Conservation (phyloP, 2,797 vertebrate species). For the Lates japonicus region DNA sequence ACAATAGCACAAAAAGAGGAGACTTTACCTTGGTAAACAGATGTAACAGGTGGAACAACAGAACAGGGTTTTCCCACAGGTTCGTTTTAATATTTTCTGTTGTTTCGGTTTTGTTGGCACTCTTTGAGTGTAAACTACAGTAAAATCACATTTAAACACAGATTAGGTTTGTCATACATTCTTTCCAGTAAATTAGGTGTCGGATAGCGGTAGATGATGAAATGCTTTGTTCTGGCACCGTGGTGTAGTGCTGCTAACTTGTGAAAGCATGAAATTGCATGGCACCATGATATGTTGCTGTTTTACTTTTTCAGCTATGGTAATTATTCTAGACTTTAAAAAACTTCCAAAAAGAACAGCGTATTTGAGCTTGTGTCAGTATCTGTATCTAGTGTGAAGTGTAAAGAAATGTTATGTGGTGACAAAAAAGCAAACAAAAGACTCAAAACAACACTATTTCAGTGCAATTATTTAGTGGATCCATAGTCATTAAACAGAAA, state of each 20-base stretch:
- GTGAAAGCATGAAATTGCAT: constrained; percentile 49
- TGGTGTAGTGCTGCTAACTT: constrained; percentile 39
- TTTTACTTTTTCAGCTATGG: constrained; percentile 27
- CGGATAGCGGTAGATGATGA: constrained; percentile 40
- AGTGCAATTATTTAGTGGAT: background rate
- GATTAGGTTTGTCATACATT: constrained; percentile 34
- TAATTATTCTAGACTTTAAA: constrained; percentile 19
- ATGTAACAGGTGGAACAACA: constrained; percentile 32
- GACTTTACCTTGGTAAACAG: constrained; percentile 26
- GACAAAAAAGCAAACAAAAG: background rate
- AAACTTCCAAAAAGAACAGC: background rate
- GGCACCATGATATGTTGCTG: constrained; percentile 37
- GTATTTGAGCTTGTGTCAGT: background rate
- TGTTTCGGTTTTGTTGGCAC: constrained; percentile 8
- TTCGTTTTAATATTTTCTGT: constrained; percentile 18
- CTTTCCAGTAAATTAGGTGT: constrained; percentile 44
- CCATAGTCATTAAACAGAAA: constrained; percentile 27
- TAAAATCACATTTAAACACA: constrained; percentile 37
- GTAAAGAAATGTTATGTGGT: background rate
- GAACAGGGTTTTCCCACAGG: constrained; percentile 6
- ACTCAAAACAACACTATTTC: background rate
- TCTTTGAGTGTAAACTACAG: constrained; percentile 3
- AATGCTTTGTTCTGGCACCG: constrained; percentile 42
- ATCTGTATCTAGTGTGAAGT: background rate
- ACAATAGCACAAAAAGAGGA: background rate